Evolutionary conservation across 2,888 invertebrate species (phyloP).

Genomic region (Leptopilina myrica): DNA sequence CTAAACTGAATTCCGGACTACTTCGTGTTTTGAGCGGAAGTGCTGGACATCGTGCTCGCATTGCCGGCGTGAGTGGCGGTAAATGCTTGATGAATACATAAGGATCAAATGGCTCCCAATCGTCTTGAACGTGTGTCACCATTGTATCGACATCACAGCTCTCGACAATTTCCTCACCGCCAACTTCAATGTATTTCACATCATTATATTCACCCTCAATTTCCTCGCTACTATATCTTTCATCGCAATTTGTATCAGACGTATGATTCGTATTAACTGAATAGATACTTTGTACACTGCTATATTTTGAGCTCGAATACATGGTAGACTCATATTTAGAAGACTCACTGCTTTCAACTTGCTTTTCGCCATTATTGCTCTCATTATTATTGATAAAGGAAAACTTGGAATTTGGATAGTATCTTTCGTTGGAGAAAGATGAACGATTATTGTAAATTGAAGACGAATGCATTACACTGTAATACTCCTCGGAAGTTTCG

Average conservation of each 20-base stretch:
- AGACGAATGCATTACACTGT: conserved; percentile 68
- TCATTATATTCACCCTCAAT: conserved; percentile 69
- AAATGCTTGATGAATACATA: conserved; percentile 95
- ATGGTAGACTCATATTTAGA: conserved; percentile 64
- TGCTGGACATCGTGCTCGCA: conserved; percentile 87
- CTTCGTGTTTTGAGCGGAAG: conserved; percentile 94
- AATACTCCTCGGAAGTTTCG: conserved; percentile 68
- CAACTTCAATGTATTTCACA: conserved; percentile 73
- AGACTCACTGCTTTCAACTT: conserved; percentile 58
- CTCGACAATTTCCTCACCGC: conserved; percentile 73
- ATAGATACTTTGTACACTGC: conserved; percentile 59
- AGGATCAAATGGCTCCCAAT: conserved; percentile 91
- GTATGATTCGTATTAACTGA: conserved; percentile 61
- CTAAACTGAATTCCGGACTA: conserved; percentile 95
- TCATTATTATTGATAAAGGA: conserved; percentile 68
- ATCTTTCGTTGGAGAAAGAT: conserved; percentile 62
- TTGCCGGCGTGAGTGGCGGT: conserved; percentile 87
- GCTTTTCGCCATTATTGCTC: conserved; percentile 57
- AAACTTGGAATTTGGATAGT: conserved; percentile 65
- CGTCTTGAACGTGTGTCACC: conserved; percentile 78
- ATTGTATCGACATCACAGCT: conserved; percentile 73
- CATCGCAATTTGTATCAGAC: conserved; percentile 67
- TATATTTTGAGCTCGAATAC: conserved; percentile 61
- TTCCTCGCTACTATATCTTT: conserved; percentile 67
- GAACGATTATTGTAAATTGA: conserved; percentile 65